Evolutionary conservation across 1,140 invertebrate genomes (phyloP), one percentile per base, ranked within the genome.

Genomic region (Ceratoteleas bidentatus): DNA sequence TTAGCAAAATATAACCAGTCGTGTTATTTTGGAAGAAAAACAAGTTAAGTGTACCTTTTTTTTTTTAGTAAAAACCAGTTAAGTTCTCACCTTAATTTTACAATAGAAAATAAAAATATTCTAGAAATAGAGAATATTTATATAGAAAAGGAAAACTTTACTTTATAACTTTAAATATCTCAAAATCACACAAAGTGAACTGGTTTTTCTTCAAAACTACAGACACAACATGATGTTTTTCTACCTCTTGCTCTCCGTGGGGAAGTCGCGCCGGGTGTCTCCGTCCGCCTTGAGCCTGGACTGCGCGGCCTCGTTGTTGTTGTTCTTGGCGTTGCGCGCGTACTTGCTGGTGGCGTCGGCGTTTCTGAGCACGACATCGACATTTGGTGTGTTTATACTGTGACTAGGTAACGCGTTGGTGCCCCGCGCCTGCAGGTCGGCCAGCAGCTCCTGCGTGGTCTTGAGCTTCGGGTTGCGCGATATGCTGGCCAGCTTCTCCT

Each of bases 371-470:
- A 89, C 81, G 49, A 88, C 86, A 24, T 90, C 88, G 77, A 85
- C 88, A 72, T 87, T 89, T 76, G 89, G 82, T 60, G 88, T 84
- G 69, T 88, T 88, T 83, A 87, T 87, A 83, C 86, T 90, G 84
- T 90, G 87, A 88, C 88, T 88, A 90, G 87, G 85, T 89, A 91
- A 77, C 52, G 84, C 75, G 62, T 86, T 90, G 80, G 92, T 89
- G 77, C 91, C 93, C 57, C 94, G 92, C 66, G 94, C 95, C 87
- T 96, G 95, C 68, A 97, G 91, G 85, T 96, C 95, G 43, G 95
- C 95, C 60, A 97, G 92, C 14, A 97, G 87, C 87, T 97, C 95
- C 84, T 96, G 95, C 16, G 96, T 97, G 0, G 96, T 97, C 92
- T 97, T 97, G 0, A 97, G 93, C 92, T 96, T 94, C 73, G 94